Percentiles rank a stretch among this genome's conserved stretches.
These are phyloP conservation scores for Enteromius thamalakanensis DNA, from an alignment of 2,797 vertebrate species.

Conservation along the genomic window DNA sequence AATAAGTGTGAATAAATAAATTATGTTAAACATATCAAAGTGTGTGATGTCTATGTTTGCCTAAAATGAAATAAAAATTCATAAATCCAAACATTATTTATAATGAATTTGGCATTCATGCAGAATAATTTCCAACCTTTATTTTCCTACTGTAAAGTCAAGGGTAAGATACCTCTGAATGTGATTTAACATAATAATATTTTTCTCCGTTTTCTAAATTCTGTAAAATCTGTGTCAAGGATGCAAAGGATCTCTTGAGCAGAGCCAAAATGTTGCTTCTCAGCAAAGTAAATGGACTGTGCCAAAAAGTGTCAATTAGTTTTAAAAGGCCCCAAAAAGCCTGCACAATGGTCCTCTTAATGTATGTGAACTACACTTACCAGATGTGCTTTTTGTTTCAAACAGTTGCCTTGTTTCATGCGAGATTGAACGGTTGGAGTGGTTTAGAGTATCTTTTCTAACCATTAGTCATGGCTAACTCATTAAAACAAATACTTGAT, in stretches of 20 bases:
- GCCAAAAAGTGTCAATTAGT: slow-evolving; percentile 66
- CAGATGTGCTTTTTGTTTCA: slow-evolving; percentile 64
- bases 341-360: slow-evolving; percentile 61
- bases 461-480: slow-evolving; percentile 65
- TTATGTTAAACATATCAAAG: slow-evolving; percentile 4
- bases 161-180: slow-evolving; percentile 18
- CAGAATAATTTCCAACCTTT: not conserved
- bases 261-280: slow-evolving; percentile 61
- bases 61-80: not conserved
- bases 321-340: slow-evolving; percentile 60
- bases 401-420: slow-evolving; percentile 62
- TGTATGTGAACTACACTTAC: slow-evolving; percentile 64
- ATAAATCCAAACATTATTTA: slow-evolving; percentile 5
- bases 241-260: slow-evolving; percentile 48
- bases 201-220: slow-evolving; percentile 31
- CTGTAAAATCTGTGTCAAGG: slow-evolving; percentile 52
- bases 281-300: slow-evolving; percentile 65
- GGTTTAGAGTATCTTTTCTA: slow-evolving; percentile 63
- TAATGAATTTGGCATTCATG: not conserved
- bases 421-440: slow-evolving; percentile 62
- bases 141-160: slow-evolving; percentile 6
- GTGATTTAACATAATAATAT: not conserved
- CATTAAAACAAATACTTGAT: slow-evolving; percentile 65
- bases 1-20: slow-evolving; percentile 18
- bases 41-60: not conserved